These are phyloP conservation scores for Aphelenchoides bicaudatus DNA, from an alignment of 2,888 invertebrate species.

Conservation along the genomic window DNA sequence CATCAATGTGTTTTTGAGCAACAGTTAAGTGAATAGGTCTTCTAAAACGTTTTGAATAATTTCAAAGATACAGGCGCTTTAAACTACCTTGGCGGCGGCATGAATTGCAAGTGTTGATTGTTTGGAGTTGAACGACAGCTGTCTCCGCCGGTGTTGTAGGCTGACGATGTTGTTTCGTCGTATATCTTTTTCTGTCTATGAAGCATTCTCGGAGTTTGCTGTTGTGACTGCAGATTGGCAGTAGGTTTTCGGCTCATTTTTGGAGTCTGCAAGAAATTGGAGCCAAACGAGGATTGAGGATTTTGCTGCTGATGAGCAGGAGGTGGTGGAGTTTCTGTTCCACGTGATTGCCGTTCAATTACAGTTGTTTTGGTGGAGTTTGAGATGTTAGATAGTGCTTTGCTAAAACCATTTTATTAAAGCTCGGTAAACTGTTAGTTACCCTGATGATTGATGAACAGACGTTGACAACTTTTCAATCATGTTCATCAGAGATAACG, in stretches of 20 bases:
- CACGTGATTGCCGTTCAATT: neutral
- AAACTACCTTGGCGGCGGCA: constrained; percentile 10
- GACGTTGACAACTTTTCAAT: constrained; percentile 8
- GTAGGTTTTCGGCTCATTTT: neutral
- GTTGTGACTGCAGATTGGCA: constrained; percentile 18
- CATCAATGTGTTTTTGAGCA: constrained; percentile 15
- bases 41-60: constrained; percentile 19
- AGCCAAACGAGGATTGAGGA: too few relatives aligned
- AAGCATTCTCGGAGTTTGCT: too few relatives aligned
- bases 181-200: constrained; percentile 12
- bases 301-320: neutral
- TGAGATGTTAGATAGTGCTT: neutral
- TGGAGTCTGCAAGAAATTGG: too few relatives aligned
- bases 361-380: neutral
- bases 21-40: constrained; percentile 27
- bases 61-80: constrained; percentile 6
- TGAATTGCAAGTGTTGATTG: constrained; percentile 18
- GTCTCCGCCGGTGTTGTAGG: constrained; percentile 72
- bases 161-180: constrained; percentile 17
- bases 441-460: too few relatives aligned
- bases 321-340: constrained; percentile 4
- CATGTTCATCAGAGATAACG: constrained; percentile 14
- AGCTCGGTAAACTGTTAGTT: too few relatives aligned
- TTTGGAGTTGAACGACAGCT: constrained; percentile 69
- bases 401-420: too few relatives aligned